Percentiles rank a stretch among this genome's conserved stretches.
Evolutionary conservation across 1,140 invertebrate genomes (phyloP).

Genomic region (Drepana arcuata): DNA sequence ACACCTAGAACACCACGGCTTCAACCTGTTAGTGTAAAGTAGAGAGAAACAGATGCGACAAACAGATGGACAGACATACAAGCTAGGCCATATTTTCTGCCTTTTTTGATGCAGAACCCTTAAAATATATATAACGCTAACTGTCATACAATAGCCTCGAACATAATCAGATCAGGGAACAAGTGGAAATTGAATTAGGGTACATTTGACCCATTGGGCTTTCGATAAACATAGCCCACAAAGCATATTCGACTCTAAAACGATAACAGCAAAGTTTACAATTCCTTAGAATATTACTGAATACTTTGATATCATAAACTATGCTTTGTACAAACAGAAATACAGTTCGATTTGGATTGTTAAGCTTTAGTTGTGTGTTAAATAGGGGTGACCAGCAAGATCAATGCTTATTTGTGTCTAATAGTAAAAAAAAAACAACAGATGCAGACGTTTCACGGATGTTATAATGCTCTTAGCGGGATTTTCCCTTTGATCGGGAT

Average conservation of each 20-base stretch:
- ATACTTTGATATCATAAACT: conserved; percentile 1
- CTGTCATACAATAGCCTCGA: conserved; percentile 34
- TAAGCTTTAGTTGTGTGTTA: background rate
- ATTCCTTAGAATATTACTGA: background rate
- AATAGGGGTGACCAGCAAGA: conserved; percentile 42
- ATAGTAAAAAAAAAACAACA: conserved; percentile 69
- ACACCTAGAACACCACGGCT: too few species aligned
- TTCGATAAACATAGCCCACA: background rate
- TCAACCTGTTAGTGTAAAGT: too few species aligned
- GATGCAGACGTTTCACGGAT: conserved; percentile 65
- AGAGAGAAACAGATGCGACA: too few species aligned
- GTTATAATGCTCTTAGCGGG: conserved; percentile 65
- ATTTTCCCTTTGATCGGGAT: conserved; percentile 64
- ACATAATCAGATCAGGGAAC: conserved; percentile 56
- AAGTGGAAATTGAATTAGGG: conserved; percentile 64
- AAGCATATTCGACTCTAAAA: conserved; percentile 5
- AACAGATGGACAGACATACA: too few species aligned
- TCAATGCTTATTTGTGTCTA: conserved; percentile 64
- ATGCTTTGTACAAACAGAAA: background rate
- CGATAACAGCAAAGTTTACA: conserved; percentile 6
- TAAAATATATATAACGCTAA: too few species aligned
- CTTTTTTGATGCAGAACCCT: too few species aligned
- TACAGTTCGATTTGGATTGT: conserved; percentile 13
- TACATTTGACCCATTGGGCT: conserved; percentile 44
- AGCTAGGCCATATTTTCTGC: too few species aligned